A percentile compares a stretch with the other conserved stretches of the same genome.
These are phyloP conservation scores for Pectinophora gossypiella DNA, from an alignment of 1,140 invertebrate species.

Conservation along the genomic window DNA sequence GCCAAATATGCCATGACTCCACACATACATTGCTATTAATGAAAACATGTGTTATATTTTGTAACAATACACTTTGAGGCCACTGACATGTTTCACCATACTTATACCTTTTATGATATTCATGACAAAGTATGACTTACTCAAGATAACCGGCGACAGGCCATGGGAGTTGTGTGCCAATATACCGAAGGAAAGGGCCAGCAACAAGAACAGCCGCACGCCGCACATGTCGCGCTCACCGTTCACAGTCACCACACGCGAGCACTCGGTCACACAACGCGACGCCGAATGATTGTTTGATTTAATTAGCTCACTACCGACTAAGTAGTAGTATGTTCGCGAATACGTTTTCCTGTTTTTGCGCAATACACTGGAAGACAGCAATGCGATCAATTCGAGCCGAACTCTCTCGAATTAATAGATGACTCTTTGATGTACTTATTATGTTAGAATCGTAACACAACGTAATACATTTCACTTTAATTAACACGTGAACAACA, in stretches of 20 bases:
- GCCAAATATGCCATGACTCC: too few species aligned
- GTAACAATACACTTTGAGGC: neutral
- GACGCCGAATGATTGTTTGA: neutral
- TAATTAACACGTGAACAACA: too few species aligned
- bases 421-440: too few species aligned
- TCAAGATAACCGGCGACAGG: constrained; percentile 60
- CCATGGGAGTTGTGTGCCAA: constrained; percentile 44
- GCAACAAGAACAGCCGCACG: neutral
- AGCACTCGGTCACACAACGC: neutral
- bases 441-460: too few species aligned
- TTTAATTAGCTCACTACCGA: neutral
- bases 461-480: too few species aligned
- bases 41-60: neutral
- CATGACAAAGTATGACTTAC: too few species aligned
- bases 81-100: too few species aligned
- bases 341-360: constrained; percentile 13
- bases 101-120: too few species aligned
- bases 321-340: constrained; percentile 10
- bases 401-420: too few species aligned
- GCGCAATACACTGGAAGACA: too few species aligned
- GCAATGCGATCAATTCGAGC: too few species aligned
- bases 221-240: neutral
- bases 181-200: constrained; percentile 17
- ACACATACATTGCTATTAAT: neutral
- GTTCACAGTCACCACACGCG: neutral